phyloP scores from a whole-genome alignment of 64 coral and sea anemone species.

The Stichodactyla mertensii region DNA sequence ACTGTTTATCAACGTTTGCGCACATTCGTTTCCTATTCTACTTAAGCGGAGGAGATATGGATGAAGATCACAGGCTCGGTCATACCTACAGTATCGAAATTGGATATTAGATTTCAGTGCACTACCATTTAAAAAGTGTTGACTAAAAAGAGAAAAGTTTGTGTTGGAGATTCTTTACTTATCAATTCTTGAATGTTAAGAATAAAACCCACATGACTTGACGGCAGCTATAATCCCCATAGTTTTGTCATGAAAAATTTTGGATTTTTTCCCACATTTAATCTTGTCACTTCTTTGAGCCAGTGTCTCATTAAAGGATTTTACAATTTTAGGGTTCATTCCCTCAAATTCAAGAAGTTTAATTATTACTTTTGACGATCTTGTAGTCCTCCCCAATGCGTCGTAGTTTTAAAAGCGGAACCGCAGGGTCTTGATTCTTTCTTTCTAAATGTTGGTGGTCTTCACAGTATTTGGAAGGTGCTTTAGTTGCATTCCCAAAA shows the following conservation, averaged over 20 bases:
- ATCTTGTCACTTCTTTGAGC: too few species aligned
- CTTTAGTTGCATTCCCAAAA: too few species aligned
- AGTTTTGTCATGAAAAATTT: constrained; percentile 12
- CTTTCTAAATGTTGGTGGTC: too few species aligned
- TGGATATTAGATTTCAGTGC: constrained; percentile 32
- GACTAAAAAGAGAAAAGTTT: constrained; percentile 52
- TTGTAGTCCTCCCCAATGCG: too few species aligned
- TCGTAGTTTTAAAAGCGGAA: too few species aligned
- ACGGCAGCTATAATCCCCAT: constrained; percentile 26
- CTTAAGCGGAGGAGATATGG: constrained; percentile 9
- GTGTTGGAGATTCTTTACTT: constrained; percentile 59
- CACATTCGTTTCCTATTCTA: constrained; percentile 25
- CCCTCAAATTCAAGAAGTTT: too few species aligned
- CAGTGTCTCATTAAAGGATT: too few species aligned
- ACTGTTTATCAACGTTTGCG: constrained; percentile 18
- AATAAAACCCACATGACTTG: constrained; percentile 28
- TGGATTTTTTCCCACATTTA: too few species aligned
- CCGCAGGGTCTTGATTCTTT: too few species aligned
- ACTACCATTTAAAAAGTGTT: constrained; percentile 36
- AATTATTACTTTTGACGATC: too few species aligned
- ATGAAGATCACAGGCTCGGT: constrained; percentile 22
- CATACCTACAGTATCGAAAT: constrained; percentile 40
- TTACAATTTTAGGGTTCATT: too few species aligned
- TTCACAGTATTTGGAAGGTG: too few species aligned
- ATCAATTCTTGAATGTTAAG: constrained; percentile 56